Percentiles rank a stretch among this genome's conserved stretches.
Conservation (phyloP, 2,888 invertebrate genomes). For the Mythimna ferrago region DNA sequence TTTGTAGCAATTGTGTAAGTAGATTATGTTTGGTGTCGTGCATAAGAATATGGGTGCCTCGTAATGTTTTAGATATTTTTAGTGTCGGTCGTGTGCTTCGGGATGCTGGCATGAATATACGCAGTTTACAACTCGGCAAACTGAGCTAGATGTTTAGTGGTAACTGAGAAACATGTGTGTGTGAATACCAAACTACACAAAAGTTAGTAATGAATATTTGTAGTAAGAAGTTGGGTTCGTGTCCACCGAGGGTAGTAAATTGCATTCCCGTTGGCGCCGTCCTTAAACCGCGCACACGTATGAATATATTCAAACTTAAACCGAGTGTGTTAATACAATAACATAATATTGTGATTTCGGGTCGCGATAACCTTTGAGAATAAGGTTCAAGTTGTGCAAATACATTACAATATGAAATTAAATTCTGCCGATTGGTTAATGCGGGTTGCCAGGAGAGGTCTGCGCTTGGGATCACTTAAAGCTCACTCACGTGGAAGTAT, state of each 20-base stretch:
- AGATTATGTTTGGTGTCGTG: neutral
- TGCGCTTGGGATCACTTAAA: constrained; percentile 23
- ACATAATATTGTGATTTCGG: constrained; percentile 25
- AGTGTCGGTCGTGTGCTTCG: constrained; percentile 13
- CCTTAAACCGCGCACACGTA: constrained; percentile 18
- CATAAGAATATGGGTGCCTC: constrained; percentile 8
- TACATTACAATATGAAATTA: constrained; percentile 33
- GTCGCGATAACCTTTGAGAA: constrained; percentile 13
- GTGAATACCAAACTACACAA: constrained; percentile 51
- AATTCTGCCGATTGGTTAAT: constrained; percentile 42
- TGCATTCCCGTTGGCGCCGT: constrained; percentile 56
- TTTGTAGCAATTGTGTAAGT: neutral
- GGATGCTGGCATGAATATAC: constrained; percentile 30
- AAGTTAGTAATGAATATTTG: constrained; percentile 75
- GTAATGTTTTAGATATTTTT: constrained; percentile 20
- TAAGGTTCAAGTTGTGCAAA: constrained; percentile 25
- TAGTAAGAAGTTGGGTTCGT: constrained; percentile 63
- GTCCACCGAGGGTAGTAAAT: constrained; percentile 65
- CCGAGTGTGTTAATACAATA: constrained; percentile 26
- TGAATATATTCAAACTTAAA: constrained; percentile 39
- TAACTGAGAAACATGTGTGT: constrained; percentile 32
- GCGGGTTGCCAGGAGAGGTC: constrained; percentile 11
- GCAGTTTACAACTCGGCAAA: constrained; percentile 37
- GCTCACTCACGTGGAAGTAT: constrained; percentile 40
- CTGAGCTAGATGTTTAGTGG: constrained; percentile 25